Evolutionary conservation across 2,888 invertebrate genomes (phyloP).

Genomic region (Esperia sulphurella): DNA sequence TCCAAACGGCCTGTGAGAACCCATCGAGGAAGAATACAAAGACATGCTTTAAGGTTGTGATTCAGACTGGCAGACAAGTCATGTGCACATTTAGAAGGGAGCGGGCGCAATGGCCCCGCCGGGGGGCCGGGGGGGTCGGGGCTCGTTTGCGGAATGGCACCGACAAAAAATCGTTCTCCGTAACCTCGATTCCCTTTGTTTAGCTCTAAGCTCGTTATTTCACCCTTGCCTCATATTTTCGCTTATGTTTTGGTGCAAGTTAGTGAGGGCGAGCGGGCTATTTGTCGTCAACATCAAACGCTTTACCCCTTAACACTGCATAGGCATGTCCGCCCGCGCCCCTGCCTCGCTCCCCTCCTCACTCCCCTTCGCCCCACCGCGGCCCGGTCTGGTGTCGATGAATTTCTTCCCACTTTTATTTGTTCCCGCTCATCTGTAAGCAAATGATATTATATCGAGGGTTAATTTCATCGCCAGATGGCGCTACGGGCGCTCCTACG

Average conservation of each 20-base stretch:
- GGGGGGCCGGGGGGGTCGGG: not conserved
- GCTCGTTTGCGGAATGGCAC: not conserved
- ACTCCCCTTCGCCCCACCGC: not conserved
- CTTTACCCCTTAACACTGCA: too few relatives aligned
- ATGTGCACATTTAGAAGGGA: not conserved
- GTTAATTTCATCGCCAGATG: slow-evolving; percentile 43
- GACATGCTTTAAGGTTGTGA: not conserved
- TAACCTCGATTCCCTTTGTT: slow-evolving; percentile 36
- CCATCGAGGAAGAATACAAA: not conserved
- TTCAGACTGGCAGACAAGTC: not conserved
- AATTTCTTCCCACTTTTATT: slow-evolving; percentile 39
- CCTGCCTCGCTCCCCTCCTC: slow-evolving; percentile 5
- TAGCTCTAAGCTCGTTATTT: slow-evolving; percentile 57
- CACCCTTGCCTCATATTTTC: slow-evolving; percentile 52
- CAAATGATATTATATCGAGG: slow-evolving; percentile 51
- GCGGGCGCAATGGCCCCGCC: too few relatives aligned
- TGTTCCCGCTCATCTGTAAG: slow-evolving; percentile 35
- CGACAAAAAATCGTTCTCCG: slow-evolving; percentile 24
- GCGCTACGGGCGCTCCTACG: not conserved
- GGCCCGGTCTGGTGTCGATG: slow-evolving; percentile 27
- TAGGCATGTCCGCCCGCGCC: too few relatives aligned
- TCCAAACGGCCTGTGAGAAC: too few relatives aligned
- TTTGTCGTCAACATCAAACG: too few relatives aligned
- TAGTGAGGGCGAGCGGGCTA: not conserved
- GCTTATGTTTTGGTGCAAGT: slow-evolving; percentile 26